Conservation (phyloP, 2,113 vertebrate genomes). For the Actenoides lindsayi region DNA sequence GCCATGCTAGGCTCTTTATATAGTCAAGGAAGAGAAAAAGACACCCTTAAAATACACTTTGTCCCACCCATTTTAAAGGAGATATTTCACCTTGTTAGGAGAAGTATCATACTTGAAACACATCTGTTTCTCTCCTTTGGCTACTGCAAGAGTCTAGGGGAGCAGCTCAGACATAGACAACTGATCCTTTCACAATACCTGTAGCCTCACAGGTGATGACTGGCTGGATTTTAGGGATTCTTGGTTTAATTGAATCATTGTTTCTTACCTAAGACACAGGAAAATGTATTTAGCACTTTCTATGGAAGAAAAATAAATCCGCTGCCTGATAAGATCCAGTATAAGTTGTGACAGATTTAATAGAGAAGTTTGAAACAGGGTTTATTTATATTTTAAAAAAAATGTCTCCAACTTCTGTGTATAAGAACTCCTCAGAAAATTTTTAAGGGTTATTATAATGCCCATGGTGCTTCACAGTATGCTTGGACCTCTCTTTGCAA, state of each 20-base stretch:
- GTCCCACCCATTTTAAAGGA: neutral
- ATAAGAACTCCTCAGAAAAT: neutral
- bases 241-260: neutral
- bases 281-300: neutral
- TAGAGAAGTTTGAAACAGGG: neutral
- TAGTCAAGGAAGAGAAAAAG: neutral
- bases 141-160: neutral
- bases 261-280: neutral
- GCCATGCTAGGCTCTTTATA: neutral
- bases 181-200: neutral
- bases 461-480: neutral
- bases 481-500: neutral
- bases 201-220: neutral
- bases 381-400: neutral
- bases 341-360: neutral
- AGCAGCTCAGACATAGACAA: neutral
- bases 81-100: neutral
- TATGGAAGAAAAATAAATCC: neutral
- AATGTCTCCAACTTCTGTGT: neutral
- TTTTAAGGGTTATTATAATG: neutral
- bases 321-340: neutral
- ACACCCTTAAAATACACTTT: neutral
- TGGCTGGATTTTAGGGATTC: neutral
- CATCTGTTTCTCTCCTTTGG: neutral
- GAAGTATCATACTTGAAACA: neutral